Conservation (phyloP, 2,888 invertebrate species). For the Smittia sp. region DNA sequence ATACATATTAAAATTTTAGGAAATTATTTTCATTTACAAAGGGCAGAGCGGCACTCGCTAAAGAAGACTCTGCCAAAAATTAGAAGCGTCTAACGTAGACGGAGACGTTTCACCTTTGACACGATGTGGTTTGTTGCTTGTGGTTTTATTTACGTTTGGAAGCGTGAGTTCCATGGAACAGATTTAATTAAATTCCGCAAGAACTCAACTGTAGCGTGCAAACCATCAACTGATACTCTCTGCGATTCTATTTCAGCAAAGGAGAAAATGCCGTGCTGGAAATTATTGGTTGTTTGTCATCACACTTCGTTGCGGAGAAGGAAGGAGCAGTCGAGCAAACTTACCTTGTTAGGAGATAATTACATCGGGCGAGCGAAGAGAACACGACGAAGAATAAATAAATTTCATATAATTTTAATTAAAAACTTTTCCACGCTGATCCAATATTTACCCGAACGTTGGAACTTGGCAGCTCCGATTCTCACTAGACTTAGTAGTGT, state of each 20-base stretch:
- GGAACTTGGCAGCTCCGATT: not conserved
- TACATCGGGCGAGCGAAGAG: not conserved
- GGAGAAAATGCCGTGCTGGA: not conserved
- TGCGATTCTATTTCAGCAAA: not conserved
- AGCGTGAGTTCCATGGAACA: not conserved
- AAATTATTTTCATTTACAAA: not conserved
- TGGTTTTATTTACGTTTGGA: not conserved
- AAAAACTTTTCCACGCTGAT: slow-evolving; percentile 6
- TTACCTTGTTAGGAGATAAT: slow-evolving; percentile 21
- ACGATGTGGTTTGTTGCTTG: not conserved
- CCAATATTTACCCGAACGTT: not conserved
- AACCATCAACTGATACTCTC: not conserved
- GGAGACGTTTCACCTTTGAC: not conserved
- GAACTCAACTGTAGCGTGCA: not conserved
- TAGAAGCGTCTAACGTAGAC: not conserved
- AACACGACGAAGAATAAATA: not conserved
- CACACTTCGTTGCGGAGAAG: not conserved
- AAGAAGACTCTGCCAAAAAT: not conserved
- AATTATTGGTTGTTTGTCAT: slow-evolving; percentile 27
- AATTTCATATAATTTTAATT: slow-evolving; percentile 20
- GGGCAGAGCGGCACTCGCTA: not conserved
- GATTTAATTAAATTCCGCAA: not conserved
- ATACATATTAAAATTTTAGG: slow-evolving; percentile 7
- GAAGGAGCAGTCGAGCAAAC: not conserved
- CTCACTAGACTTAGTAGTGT: not conserved